Percentiles rank a stretch among this genome's conserved stretches.
Conservation (phyloP, 2,888 invertebrate species). For the Linnaemya vulpina region DNA sequence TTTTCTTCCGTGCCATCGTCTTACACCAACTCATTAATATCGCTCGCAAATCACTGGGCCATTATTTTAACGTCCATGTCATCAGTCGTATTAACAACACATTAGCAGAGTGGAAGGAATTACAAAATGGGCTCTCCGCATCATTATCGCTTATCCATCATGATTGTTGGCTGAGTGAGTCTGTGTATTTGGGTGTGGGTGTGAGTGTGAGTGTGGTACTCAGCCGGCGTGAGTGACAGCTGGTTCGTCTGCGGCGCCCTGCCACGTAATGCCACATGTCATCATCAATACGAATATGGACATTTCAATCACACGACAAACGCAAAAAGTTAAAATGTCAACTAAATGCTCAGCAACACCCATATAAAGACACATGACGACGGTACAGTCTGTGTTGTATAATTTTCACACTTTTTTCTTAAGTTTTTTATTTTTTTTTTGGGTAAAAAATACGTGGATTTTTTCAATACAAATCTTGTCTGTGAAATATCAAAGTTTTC, state of each 20-base stretch:
- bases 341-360: slow-evolving; percentile 77
- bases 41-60: slow-evolving; percentile 56
- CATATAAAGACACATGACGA: slow-evolving; percentile 79
- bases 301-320: slow-evolving; percentile 78
- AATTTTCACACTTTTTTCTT: neutral
- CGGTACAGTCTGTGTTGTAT: neutral
- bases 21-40: slow-evolving; percentile 25
- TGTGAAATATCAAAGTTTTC: neutral
- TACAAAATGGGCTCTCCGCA: slow-evolving; percentile 43
- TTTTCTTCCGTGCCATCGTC: neutral
- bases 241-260: slow-evolving; percentile 43
- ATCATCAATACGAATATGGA: slow-evolving; percentile 78
- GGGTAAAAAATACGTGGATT: neutral
- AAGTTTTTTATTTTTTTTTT: neutral
- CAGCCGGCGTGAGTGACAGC: slow-evolving; percentile 66
- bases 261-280: slow-evolving; percentile 75
- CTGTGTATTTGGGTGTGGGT: no score
- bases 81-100: slow-evolving; percentile 35
- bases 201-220: neutral
- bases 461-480: neutral
- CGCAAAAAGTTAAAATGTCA: slow-evolving; percentile 78
- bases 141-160: slow-evolving; percentile 53
- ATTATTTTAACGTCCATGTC: slow-evolving; percentile 42
- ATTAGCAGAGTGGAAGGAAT: slow-evolving; percentile 11
- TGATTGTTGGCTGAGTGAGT: no score